Percentiles rank a stretch among this genome's conserved stretches.
Conservation (phyloP, 2,797 vertebrate genomes). For the Trachurus trachurus region DNA sequence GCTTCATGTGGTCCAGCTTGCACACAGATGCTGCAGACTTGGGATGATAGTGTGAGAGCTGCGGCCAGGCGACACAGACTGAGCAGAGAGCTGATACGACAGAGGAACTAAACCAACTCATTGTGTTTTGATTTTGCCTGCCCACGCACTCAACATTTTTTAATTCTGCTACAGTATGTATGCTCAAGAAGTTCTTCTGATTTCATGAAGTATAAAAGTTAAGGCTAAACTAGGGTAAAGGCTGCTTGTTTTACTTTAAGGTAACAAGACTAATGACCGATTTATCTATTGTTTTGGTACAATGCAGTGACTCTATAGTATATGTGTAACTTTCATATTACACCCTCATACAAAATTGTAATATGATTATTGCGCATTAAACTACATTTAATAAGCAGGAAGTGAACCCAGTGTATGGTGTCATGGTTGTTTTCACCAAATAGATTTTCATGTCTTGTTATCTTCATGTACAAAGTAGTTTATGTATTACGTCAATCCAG, state of each 20-base stretch:
- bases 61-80: slow-evolving; percentile 36
- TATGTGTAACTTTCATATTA: neutral
- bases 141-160: neutral
- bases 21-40: slow-evolving; percentile 68
- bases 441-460: neutral
- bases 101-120: too few species aligned
- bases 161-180: neutral
- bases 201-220: neutral
- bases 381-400: neutral
- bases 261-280: neutral
- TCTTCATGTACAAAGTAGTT: neutral
- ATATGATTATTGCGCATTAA: too few species aligned
- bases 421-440: slow-evolving; percentile 1
- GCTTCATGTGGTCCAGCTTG: slow-evolving; percentile 67
- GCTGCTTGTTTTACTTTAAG: neutral
- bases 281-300: neutral
- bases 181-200: neutral
- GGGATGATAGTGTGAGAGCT: slow-evolving; percentile 36
- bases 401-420: neutral
- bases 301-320: neutral
- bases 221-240: neutral
- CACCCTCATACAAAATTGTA: neutral
- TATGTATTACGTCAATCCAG: neutral
- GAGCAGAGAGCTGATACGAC: slow-evolving; percentile 14
- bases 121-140: neutral